A percentile compares a stretch with the other conserved stretches of the same genome.
phyloP scores from a whole-genome alignment of 2,113 vertebrate genomes.

The Bos taurus region ARS-UCD2.0 NC_037344.1:16629001-16629500 shows the following conservation, averaged over 20 bases:
- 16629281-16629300: not conserved
- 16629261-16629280: accelerated
- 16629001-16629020: not conserved
- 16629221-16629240: not conserved
- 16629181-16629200: accelerated
- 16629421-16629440: not conserved
- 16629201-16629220: not conserved
- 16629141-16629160: not conserved
- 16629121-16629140: not conserved
- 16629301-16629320: not conserved
- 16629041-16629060: not conserved
- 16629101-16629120: not conserved
- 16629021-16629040: not conserved
- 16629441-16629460: too few relatives aligned
- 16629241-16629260: too few relatives aligned
- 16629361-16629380: not conserved
- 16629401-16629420: not conserved
- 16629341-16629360: not conserved
- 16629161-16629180: not conserved
- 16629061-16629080: not conserved
- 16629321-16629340: not conserved
- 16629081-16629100: not conserved
- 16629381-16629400: not conserved
- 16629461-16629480: not conserved
- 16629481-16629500: not conserved